phyloP scores from a whole-genome alignment of 2,888 invertebrate species.

The Caenorhabditis macrosperma region DNA sequence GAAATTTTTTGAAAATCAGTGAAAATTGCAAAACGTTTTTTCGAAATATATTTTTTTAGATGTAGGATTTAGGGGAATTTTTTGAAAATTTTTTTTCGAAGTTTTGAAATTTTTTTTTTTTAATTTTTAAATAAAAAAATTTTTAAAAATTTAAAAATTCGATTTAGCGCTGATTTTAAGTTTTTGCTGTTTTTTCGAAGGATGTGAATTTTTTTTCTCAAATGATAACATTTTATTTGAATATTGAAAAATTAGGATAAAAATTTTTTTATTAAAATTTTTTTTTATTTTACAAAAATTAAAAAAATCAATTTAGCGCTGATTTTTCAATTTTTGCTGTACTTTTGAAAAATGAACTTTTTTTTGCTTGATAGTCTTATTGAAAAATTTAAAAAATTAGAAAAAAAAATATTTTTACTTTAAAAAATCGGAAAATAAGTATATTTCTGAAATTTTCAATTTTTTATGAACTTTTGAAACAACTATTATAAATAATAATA shows the following conservation, averaged over 20 bases:
- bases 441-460: no score
- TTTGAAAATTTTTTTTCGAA: background rate
- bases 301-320: no score
- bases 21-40: no score
- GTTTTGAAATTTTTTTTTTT: background rate
- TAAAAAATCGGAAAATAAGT: background rate
- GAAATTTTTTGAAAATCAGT: background rate
- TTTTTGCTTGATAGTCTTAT: background rate
- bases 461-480: no score
- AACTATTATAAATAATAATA: no score
- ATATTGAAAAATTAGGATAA: background rate
- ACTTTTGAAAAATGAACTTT: background rate
- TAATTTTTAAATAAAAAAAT: background rate
- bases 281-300: background rate
- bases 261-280: background rate
- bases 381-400: background rate
- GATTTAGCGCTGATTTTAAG: no score
- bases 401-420: slow-evolving; percentile 1
- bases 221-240: background rate
- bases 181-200: background rate
- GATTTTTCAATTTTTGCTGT: background rate
- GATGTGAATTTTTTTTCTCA: no score
- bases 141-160: background rate
- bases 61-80: no score
- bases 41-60: no score